A percentile compares a stretch with the other conserved stretches of the same genome.
Evolutionary conservation across 30 jellyfish, hydroid and myxozoan species (phyloP).

Genomic region (Aurelia sp.): DNA sequence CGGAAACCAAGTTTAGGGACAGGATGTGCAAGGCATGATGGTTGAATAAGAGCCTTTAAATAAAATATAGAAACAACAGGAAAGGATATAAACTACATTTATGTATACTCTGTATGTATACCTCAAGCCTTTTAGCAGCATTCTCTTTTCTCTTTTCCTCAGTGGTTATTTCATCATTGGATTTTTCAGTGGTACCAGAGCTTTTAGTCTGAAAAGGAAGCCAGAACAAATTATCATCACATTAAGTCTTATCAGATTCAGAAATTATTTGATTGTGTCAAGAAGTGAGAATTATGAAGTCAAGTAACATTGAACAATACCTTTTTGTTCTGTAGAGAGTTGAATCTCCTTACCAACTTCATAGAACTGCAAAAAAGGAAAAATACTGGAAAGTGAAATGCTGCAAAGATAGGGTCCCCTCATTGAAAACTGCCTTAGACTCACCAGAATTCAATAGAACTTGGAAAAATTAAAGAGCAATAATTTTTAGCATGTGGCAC

Average conservation of each 20-base stretch:
- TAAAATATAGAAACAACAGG: not conserved
- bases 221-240: not conserved
- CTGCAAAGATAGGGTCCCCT: too few species aligned
- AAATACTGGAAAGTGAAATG: not conserved
- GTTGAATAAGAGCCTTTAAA: not conserved
- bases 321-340: conserved; percentile 1
- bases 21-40: too few species aligned
- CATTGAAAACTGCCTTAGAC: too few species aligned
- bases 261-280: not conserved
- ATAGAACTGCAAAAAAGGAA: not conserved
- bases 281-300: not conserved
- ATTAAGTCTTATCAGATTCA: not conserved
- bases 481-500: too few species aligned
- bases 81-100: not conserved
- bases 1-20: too few species aligned
- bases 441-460: too few species aligned
- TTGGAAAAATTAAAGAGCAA: too few species aligned
- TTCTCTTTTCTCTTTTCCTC: not conserved
- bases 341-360: conserved; percentile 26
- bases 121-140: conserved; percentile 15
- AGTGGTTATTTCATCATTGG: too few species aligned
- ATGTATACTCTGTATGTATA: not conserved
- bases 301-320: not conserved
- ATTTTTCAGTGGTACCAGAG: too few species aligned
- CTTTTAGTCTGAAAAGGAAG: too few species aligned